phyloP scores from a whole-genome alignment of 1,140 invertebrate genomes.

The Aphelinus certus region DNA sequence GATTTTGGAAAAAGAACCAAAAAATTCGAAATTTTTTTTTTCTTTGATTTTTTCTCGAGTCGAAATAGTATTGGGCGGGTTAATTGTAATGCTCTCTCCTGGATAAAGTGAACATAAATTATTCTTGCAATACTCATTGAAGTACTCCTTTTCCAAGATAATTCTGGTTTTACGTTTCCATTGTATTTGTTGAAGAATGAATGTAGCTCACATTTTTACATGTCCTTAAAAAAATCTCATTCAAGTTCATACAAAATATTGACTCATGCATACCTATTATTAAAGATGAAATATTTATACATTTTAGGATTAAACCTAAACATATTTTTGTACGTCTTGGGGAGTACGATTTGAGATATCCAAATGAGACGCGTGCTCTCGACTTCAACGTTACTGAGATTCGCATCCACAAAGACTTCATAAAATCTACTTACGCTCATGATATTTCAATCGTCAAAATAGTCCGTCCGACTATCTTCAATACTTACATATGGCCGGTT shows the following conservation, averaged over 20 bases:
- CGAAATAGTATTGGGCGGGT: too few relatives aligned
- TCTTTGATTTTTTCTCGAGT: conserved; percentile 1
- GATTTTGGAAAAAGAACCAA: background rate
- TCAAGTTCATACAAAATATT: too few relatives aligned
- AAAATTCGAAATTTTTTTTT: conserved; percentile 1
- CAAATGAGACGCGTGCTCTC: conserved; percentile 71
- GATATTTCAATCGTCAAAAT: conserved; percentile 85
- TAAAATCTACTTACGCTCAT: conserved; percentile 74
- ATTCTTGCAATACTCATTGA: too few relatives aligned
- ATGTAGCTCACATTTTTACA: too few relatives aligned
- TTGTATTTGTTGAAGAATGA: too few relatives aligned
- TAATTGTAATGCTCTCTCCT: too few relatives aligned
- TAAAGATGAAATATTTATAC: too few relatives aligned
- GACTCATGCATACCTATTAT: too few relatives aligned
- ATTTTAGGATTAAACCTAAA: conserved; percentile 47
- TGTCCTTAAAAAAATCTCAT: too few relatives aligned
- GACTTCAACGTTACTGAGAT: conserved; percentile 75
- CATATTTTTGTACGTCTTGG: conserved; percentile 79
- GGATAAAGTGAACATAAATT: too few relatives aligned
- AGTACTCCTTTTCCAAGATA: too few relatives aligned
- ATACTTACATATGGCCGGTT: conserved; percentile 84
- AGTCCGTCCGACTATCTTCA: conserved; percentile 74
- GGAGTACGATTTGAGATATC: conserved; percentile 78
- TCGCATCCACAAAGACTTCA: conserved; percentile 72
- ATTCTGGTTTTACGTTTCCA: too few relatives aligned